Evolutionary conservation across 2,797 vertebrate species (phyloP), one percentile per base, ranked within the genome.

Genomic region (Semaprochilodus insignis): DNA sequence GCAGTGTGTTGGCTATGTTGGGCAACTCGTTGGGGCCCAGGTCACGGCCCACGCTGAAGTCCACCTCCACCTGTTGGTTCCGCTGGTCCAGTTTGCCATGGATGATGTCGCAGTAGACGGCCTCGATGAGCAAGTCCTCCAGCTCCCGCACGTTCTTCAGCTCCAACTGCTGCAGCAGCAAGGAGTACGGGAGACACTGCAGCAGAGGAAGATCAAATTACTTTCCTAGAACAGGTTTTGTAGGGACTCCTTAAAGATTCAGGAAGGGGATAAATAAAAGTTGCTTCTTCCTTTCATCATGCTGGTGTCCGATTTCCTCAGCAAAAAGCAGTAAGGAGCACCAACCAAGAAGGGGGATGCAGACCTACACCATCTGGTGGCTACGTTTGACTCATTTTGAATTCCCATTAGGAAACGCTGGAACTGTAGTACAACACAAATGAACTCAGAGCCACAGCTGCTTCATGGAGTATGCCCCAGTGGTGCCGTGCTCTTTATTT

Each of bases 51-150:
- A 99, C 97, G 83, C 98, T 99, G 93, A 98, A 98, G 92, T 99
- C 98, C 84, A 99, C 98, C 87, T 99, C 98, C 81, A 99, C 95
- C 92, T 99, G 95, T 90, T 99, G 98, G 92, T 99, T 99, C 89
- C 98, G 96, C 91, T 99, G 98, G 92, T 99, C 98, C 92, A 99
- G 81, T 88, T 99, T 99, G 81, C 98, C 98, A 90, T 99, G 98
- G 93, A 99, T 99, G 93, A 99, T 98, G 92, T 99, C 98, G 59
- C 98, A 97, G 93, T 99, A 99, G 90, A 99, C 96, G 0, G 98
- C 98, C 86, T 99, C 98, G 19, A 99, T 99, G 90, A 99, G 97
- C 89, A 99, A 94, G 91, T 99, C 98, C 91, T 99, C 98, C 87
- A 99, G 82, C 90, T 99, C 98, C 51, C 98, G 96, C 89, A 99